Base-by-base conservation (phyloP, 2,113 vertebrate species). In the Dicerorhinus sumatrensis region DNA sequence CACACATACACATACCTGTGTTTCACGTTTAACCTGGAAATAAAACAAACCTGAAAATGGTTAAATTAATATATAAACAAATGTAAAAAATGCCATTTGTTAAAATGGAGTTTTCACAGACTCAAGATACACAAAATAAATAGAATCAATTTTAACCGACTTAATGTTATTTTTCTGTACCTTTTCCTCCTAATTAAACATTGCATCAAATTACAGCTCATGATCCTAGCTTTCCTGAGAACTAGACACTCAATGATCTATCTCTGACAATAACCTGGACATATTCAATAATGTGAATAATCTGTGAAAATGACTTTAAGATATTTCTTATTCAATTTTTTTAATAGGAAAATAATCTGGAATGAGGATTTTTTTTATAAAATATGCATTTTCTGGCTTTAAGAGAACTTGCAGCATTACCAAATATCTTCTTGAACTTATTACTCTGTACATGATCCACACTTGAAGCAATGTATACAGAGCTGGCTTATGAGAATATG, bases 291-390 rank as follows among this genome's bases (percentile, higher is more conserved):
- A 5, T 94, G 69, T 91, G 46, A 12, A 62, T 70, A 79, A 82
- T 82, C 13, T 17, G 4, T 62, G n/a, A 88, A 87, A 87, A 76
- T 87, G 1, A 54, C 69, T 79, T 54, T 73, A 48, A 95, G 29
- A 11, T n/a, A 48, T 31, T 67, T 10, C 62, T 86, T 48, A 60
- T 39, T 80, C 23, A 81, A 39, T 56, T 42, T 73, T 73, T 86
- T 91, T 20, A 81, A 29, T n/a, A 65, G 18, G 4, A 33, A 79
- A 92, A 95, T 54, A 60, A 27, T 54, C 58, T 54, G 6, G 7
- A 2, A 65, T 85, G 39, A 97, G 60, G 48, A 63, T 96, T n/a
- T 88, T 88, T 63, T 14, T 72, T 33, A 94, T 75, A 94, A 95
- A 25, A 48, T 94, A 36, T 20, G 21, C 36, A 39, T 69, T 84